A percentile compares a stretch with the other conserved stretches of the same genome.
Evolutionary conservation across 1,140 invertebrate species (phyloP).

Genomic region (Dryas iulia): DNA sequence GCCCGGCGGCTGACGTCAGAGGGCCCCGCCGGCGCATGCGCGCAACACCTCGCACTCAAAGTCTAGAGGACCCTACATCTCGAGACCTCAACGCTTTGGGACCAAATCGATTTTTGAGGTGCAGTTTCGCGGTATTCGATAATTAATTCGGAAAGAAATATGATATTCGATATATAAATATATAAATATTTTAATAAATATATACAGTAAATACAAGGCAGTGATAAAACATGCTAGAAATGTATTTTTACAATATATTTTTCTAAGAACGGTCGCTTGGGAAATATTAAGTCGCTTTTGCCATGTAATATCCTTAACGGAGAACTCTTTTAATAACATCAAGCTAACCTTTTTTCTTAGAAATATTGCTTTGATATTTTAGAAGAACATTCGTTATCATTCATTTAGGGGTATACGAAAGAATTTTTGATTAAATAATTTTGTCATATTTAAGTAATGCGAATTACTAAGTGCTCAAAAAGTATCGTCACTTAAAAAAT

Average conservation of each 20-base stretch:
- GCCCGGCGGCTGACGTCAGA: constrained; percentile 73
- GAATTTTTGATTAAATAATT: background rate
- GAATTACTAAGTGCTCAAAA: background rate
- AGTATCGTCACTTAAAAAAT: no score
- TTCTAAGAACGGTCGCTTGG: background rate
- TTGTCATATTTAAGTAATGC: background rate
- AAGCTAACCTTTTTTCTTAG: background rate
- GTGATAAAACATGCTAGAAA: background rate
- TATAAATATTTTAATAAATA: background rate
- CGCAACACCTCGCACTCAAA: constrained; percentile 53
- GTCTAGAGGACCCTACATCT: constrained; percentile 70
- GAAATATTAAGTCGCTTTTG: background rate
- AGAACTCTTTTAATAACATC: background rate
- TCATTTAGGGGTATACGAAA: background rate
- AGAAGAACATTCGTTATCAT: background rate
- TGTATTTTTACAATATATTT: background rate
- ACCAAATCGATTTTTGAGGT: constrained; percentile 76
- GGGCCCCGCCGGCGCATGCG: constrained; percentile 66
- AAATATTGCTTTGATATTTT: background rate
- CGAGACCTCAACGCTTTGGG: constrained; percentile 75
- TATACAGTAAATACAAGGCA: background rate
- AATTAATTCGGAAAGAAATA: background rate
- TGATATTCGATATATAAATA: background rate
- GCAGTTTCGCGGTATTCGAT: constrained; percentile 38
- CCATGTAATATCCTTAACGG: background rate